Percentiles rank a stretch among this genome's conserved stretches.
These are phyloP conservation scores for Leptocoma aspasia DNA, from an alignment of 2,113 vertebrate genomes.

Conservation along the genomic window DNA sequence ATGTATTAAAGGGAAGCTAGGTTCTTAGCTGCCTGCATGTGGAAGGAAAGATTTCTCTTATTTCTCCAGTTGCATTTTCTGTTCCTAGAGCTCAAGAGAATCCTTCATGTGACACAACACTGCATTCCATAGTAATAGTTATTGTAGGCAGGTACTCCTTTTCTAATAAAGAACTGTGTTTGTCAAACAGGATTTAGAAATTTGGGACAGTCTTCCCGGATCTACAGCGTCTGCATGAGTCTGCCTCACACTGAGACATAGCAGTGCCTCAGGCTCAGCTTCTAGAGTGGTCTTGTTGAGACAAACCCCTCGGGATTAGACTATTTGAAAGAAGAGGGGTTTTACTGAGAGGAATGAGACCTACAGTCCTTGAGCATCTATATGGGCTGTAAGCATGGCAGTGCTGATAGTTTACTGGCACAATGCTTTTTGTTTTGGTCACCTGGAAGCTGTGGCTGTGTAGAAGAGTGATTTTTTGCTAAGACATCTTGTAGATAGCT, in stretches of 20 bases:
- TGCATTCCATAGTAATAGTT: neutral
- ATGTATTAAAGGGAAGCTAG: neutral
- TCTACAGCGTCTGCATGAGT: too few relatives aligned
- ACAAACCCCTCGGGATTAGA: neutral
- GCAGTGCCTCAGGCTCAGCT: neutral
- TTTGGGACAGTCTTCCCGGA: neutral
- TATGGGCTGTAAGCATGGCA: neutral
- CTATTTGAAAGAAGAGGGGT: neutral
- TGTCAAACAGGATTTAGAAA: neutral
- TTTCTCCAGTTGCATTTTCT: neutral
- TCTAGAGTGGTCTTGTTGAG: neutral
- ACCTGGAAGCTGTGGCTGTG: neutral
- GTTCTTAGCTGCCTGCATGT: neutral
- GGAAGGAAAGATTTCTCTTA: neutral
- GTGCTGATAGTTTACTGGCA: neutral
- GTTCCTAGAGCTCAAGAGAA: neutral
- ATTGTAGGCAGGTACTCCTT: neutral
- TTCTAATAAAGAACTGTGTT: neutral
- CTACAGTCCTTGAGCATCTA: accelerated
- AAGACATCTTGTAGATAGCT: neutral
- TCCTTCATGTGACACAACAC: neutral
- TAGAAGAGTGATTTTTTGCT: neutral
- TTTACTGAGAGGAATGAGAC: neutral
- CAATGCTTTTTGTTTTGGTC: neutral
- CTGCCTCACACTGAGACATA: too few relatives aligned